Base-by-base conservation (phyloP, 2,797 vertebrate species). In the Ctenosaura bakeri region DNA sequence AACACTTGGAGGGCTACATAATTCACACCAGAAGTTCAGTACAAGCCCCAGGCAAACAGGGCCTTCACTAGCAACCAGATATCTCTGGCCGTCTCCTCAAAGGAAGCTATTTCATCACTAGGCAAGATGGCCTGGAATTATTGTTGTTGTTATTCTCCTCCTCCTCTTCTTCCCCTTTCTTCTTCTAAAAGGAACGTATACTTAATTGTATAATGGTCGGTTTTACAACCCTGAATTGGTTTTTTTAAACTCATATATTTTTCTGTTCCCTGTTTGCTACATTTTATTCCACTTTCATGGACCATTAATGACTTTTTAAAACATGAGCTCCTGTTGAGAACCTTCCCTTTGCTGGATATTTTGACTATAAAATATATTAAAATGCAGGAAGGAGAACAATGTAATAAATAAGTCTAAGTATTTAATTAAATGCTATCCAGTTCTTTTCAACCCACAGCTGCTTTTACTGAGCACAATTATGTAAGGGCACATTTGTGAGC, bases 341-440 rank as follows among this genome's bases (percentile, higher is more conserved):
- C 32, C 35, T 54, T 86, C 50, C 13, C 14, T 54, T 32, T 86
- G 22, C 29, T 74, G 29, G 50, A 86, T 54, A 85, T 73, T 85
- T 54, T 73, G 9, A 81, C 14, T 88, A 50, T 88, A 56, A 38
- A 71, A 54, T 24, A 38, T 56, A 86, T 46, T 81, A 88, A 88
- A 52, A 69, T 80, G 62, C 50, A 59, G 76, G 42, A 54, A 71
- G 50, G 50, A 69, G 54, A 71, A 80, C 62, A 26, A 81, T 42
- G 20, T 52, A 88, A 81, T 71, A 69, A 12, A 22, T 64, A 69
- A 26, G 52, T 6, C 52, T 54, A 46, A 24, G 20, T 3, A 87
- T 38, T 66, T 79, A 69, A 66, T 66, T 50, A 78, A 56, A 46
- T 22, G 26, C 32, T 76, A 79, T 69, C 42, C n/a, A 46, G 50